phyloP scores from a whole-genome alignment of 2,113 vertebrate species.

The Turdus rufiventris region DNA sequence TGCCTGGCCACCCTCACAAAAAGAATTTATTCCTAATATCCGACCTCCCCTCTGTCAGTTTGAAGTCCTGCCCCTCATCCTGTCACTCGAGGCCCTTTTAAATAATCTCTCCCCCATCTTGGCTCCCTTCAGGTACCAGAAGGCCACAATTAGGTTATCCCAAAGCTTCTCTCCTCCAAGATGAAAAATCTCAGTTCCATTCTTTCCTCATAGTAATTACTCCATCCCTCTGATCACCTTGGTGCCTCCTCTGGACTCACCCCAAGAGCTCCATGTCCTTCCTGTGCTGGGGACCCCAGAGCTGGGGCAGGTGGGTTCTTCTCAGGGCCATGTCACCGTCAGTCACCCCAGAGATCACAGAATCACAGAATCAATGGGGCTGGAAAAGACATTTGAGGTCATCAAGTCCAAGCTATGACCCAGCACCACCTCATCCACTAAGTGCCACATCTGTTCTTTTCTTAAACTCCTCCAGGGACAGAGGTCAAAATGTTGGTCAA shows the following conservation, averaged over 20 bases:
- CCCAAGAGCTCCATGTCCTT: neutral
- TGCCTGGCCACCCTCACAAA: neutral
- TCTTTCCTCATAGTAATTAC: neutral
- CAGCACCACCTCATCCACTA: too few relatives aligned
- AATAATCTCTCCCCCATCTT: neutral
- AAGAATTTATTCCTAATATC: neutral
- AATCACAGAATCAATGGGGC: neutral
- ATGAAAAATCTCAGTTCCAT: neutral
- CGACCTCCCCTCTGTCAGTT: neutral
- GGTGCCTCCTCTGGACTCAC: accelerated
- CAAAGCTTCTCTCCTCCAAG: neutral
- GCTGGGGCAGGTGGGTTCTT: neutral
- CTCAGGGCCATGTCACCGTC: neutral
- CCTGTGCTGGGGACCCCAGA: neutral
- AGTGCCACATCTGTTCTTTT: neutral
- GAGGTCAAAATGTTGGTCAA: neutral
- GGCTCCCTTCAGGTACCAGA: neutral
- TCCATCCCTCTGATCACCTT: neutral
- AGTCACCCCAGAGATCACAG: neutral
- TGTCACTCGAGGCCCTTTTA: neutral
- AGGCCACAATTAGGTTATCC: neutral
- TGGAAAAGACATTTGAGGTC: neutral
- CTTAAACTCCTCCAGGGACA: too few relatives aligned
- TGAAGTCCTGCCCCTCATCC: neutral
- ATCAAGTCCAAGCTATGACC: neutral